phyloP scores from a whole-genome alignment of 2,113 vertebrate genomes.

The Vombatus ursinus region DNA sequence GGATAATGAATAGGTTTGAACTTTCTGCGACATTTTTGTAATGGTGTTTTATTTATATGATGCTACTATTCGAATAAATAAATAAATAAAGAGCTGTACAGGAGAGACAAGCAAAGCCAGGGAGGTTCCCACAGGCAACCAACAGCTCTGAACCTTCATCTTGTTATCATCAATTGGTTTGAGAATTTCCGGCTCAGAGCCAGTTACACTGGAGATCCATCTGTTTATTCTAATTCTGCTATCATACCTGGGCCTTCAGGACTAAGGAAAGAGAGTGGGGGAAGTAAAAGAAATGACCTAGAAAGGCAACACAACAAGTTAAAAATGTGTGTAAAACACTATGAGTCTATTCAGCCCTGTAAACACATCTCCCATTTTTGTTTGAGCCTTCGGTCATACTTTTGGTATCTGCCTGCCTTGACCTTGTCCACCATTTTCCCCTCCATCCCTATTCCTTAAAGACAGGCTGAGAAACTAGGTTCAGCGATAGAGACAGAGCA shows the following conservation, averaged over 20 bases:
- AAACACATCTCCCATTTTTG: not conserved
- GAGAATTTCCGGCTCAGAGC: conserved; percentile 70
- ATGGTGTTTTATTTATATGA: conserved; percentile 82
- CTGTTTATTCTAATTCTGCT: conserved; percentile 66
- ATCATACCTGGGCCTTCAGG: conserved; percentile 30
- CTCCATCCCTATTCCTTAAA: not conserved
- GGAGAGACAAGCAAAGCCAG: conserved; percentile 54
- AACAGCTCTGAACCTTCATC: conserved; percentile 49
- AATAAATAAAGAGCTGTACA: conserved; percentile 73
- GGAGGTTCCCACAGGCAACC: conserved; percentile 46
- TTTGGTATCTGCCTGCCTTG: not conserved
- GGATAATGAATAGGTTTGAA: conserved; percentile 89
- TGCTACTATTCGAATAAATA: conserved; percentile 76
- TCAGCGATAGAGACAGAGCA: not conserved
- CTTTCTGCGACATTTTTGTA: conserved; percentile 85
- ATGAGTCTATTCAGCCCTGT: not conserved
- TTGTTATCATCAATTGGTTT: conserved; percentile 63
- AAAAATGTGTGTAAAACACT: conserved; percentile 54
- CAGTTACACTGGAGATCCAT: conserved; percentile 33
- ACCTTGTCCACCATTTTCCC: not conserved
- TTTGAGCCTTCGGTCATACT: not conserved
- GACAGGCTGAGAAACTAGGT: not conserved
- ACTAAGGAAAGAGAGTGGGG: conserved; percentile 35
- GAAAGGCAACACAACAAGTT: conserved; percentile 61
- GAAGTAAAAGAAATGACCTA: conserved; percentile 60